Evolutionary conservation across 2,797 vertebrate species (phyloP), one percentile per base, ranked within the genome.

Genomic region (Tamandua tetradactyla): DNA sequence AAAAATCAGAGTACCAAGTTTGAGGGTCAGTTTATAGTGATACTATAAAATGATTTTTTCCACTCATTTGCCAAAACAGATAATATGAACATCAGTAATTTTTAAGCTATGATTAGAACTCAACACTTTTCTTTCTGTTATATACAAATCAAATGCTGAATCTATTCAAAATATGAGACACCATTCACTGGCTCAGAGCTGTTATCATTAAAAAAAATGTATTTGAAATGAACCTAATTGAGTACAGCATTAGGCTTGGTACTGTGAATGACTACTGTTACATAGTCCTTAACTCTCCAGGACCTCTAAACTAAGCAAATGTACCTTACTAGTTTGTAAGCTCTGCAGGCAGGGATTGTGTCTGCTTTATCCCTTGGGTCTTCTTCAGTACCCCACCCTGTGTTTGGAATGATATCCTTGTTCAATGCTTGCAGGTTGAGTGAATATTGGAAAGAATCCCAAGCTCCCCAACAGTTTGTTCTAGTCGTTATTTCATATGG

Each of bases 11-110:
- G 49, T 64, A 20, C 44, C 57, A 59, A 55, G 7, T 62, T 35
- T 40, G 74, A 78, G 52, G 42, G 57, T 85, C 10, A 82, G 14
- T 75, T 91, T 89, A 42, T 89, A 75, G 83, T 80, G 72, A 57
- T 81, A 18, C 25, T 80, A 82, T 83, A 57, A 80, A 92, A 64
- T 40, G 47, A n/a, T 7, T 68, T 82, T 90, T 88, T 78, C 11
- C 47, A 25, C 1, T 44, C 52, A 61, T 49, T 82, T 87, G 11
- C 5, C 8, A 44, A 52, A 23, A 68, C 40, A 76, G 91, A 76
- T 81, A 92, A 59, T 74, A 55, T 37, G 76, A 62, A 9, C 8
- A 92, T 90, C 8, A 59, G 2, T n/a, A 87, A 55, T 42, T 85
- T 42, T 85, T 78, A 84, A 37, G 18, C 30, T 74, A 47, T 55